Evolutionary conservation across 1,140 invertebrate genomes (phyloP).

Genomic region (Phortica variegata): DNA sequence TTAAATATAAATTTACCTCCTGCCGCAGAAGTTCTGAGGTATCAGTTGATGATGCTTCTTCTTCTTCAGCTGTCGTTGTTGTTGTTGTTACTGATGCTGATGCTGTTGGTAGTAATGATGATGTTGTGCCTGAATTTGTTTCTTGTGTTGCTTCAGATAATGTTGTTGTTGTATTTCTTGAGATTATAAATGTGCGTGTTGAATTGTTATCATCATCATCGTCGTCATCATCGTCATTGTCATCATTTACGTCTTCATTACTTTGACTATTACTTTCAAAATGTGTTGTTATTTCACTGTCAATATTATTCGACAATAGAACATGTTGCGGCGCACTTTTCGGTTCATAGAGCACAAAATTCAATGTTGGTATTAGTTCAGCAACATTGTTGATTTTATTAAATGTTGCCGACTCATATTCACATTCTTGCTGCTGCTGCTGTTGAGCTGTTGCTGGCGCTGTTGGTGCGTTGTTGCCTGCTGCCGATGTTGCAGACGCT

Average conservation of each 20-base stretch:
- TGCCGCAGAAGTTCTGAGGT: constrained; percentile 39
- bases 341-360: constrained; percentile 31
- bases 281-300: constrained; percentile 20
- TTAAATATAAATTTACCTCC: constrained; percentile 33
- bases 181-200: constrained; percentile 44
- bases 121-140: constrained; percentile 3
- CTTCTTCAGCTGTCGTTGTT: constrained; percentile 38
- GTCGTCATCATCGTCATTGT: constrained; percentile 14
- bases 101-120: constrained; percentile 25
- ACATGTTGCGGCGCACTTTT: constrained; percentile 2
- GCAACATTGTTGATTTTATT: constrained; percentile 28
- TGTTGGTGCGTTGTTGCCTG: background rate
- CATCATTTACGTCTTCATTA: background rate
- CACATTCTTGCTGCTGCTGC: too few relatives aligned
- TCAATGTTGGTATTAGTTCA: constrained; percentile 46
- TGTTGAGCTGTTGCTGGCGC: constrained; percentile 7
- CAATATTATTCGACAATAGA: too few relatives aligned
- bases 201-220: constrained; percentile 35
- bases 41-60: constrained; percentile 41
- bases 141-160: too few relatives aligned
- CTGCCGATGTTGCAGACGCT: constrained; percentile 7
- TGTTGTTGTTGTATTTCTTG: constrained; percentile 14
- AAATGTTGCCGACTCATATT: background rate
- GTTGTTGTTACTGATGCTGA: constrained; percentile 31
- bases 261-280: constrained; percentile 14